These are phyloP conservation scores for Plectropomus leopardus DNA, from an alignment of 2,113 vertebrate species.

Conservation along the genomic window DNA sequence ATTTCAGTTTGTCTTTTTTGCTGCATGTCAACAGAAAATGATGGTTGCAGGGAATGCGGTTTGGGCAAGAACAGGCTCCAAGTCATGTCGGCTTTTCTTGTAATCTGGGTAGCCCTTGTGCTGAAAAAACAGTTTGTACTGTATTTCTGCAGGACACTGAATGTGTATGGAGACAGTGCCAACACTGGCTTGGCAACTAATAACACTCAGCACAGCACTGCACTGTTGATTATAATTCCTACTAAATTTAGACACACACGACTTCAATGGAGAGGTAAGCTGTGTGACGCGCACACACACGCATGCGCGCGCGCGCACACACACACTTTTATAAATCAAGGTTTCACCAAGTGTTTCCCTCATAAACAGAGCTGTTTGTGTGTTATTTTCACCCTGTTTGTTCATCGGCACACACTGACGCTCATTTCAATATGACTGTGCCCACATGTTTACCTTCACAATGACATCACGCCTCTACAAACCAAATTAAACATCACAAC, in stretches of 20 bases:
- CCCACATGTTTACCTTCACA: neutral
- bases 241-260: conserved; percentile 2
- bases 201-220: neutral
- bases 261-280: neutral
- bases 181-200: neutral
- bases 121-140: neutral
- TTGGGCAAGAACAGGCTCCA: too few relatives aligned
- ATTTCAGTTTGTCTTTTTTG: neutral
- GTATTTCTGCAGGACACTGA: neutral
- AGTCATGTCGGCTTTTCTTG: neutral
- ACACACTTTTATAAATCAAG: too few relatives aligned
- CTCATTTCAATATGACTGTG: neutral
- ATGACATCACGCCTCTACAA: neutral
- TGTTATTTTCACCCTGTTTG: conserved; percentile 31
- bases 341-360: neutral
- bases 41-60: neutral
- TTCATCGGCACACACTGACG: neutral
- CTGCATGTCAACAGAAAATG: conserved; percentile 2
- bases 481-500: neutral
- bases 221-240: neutral
- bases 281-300: neutral
- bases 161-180: neutral
- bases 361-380: neutral
- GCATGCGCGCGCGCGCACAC: too few relatives aligned
- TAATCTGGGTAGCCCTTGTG: neutral